Conservation (phyloP, 2,797 vertebrate genomes). For the Gymnoscopelus microlampas region DNA sequence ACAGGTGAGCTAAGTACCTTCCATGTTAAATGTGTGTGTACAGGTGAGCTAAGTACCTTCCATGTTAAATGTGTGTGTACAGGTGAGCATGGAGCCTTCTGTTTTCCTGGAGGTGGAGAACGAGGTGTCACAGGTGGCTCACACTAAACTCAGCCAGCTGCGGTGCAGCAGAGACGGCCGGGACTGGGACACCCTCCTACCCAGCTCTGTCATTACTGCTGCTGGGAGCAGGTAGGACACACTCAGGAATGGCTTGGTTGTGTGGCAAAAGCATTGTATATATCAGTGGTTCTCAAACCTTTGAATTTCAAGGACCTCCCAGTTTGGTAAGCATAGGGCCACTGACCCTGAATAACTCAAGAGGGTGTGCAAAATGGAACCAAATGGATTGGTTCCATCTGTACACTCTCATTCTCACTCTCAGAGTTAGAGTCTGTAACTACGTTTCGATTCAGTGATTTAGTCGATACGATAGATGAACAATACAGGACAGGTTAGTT, state of each 20-base stretch:
- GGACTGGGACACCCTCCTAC: conserved; percentile 92
- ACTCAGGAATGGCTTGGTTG: neutral
- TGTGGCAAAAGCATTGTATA: no score
- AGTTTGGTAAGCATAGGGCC: no score
- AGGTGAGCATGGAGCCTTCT: conserved; percentile 92
- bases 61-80: conserved; percentile 20
- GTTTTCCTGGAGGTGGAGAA: conserved; percentile 97
- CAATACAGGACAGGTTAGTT: no score
- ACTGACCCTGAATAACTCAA: no score
- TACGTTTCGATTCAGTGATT: no score
- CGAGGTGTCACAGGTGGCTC: conserved; percentile 86
- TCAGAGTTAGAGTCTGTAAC: no score
- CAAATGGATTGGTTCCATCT: no score
- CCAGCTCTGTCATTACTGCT: conserved; percentile 88
- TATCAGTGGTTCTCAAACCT: no score
- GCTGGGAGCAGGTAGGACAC: conserved; percentile 90
- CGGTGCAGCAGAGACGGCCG: conserved; percentile 91
- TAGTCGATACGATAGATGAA: no score
- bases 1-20: neutral
- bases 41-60: conserved; percentile 1
- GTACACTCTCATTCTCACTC: no score
- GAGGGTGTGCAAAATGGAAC: no score
- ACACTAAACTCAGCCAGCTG: conserved; percentile 91
- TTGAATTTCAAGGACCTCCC: no score
- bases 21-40: conserved; percentile 3